A percentile compares a stretch with the other conserved stretches of the same genome.
Conservation (phyloP, 1,140 invertebrate species). For the Drosophila nigrodunni region DNA sequence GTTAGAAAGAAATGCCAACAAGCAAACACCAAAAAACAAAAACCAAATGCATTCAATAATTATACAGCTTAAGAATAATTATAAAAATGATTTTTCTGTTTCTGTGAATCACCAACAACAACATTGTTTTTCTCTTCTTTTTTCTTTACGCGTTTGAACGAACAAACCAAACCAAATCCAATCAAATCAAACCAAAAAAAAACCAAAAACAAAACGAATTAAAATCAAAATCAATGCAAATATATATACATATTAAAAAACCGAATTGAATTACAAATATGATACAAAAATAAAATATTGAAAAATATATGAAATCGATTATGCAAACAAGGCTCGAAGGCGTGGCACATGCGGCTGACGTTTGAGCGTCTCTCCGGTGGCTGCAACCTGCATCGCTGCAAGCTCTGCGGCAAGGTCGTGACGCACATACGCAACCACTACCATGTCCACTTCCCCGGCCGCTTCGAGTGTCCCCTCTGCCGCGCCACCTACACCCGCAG, state of each 20-base stretch:
- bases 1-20: conserved; percentile 30
- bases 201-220: conserved; percentile 37
- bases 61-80: conserved; percentile 83
- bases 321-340: conserved; percentile 90
- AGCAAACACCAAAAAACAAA: background rate
- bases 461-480: conserved; percentile 94
- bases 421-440: conserved; percentile 96
- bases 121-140: conserved; percentile 84
- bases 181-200: conserved; percentile 37
- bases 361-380: conserved; percentile 94
- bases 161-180: conserved; percentile 54
- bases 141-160: conserved; percentile 82
- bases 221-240: conserved; percentile 24
- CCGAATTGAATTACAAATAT: background rate
- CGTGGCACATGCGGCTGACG: conserved; percentile 95
- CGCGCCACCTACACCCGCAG: conserved; percentile 94
- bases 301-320: conserved; percentile 13
- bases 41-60: conserved; percentile 50
- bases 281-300: conserved; percentile 34
- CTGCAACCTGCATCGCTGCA: conserved; percentile 95
- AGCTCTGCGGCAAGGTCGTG: conserved; percentile 95
- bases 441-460: conserved; percentile 94
- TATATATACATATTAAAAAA: conserved; percentile 9
- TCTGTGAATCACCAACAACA: conserved; percentile 84
- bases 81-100: conserved; percentile 82